Conservation (phyloP, 2,113 vertebrate species). For the Lipophrys pholis region DNA sequence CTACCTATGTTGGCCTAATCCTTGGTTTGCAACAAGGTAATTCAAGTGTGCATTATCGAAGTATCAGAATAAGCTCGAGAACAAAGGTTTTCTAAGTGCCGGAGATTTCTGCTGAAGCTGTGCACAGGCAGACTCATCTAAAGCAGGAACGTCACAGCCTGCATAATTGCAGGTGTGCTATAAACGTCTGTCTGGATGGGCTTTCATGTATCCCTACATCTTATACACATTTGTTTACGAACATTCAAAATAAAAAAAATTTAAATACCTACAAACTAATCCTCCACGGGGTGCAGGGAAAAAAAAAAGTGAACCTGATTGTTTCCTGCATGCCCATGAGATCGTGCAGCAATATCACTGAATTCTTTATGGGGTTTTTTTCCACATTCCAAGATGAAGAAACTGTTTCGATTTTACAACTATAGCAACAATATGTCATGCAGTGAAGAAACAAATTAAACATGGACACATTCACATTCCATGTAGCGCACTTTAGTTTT, state of each 20-base stretch:
- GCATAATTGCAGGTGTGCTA: neutral
- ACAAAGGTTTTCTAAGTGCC: slow-evolving; percentile 43
- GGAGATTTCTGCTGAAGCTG: slow-evolving; percentile 20
- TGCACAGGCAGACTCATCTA: neutral
- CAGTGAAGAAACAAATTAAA: slow-evolving; percentile 24
- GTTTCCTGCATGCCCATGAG: neutral
- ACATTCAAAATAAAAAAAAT: neutral
- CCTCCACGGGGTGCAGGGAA: neutral
- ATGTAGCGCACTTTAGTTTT: slow-evolving; percentile 14
- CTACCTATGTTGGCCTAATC: slow-evolving; percentile 6
- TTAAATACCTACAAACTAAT: neutral
- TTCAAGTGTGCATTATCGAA: slow-evolving; percentile 21
- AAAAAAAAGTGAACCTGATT: neutral
- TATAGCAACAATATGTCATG: neutral
- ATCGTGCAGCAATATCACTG: neutral
- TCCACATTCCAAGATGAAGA: slow-evolving; percentile 1
- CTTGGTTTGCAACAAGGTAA: slow-evolving; percentile 20
- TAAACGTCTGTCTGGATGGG: slow-evolving; percentile 6
- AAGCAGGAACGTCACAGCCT: neutral
- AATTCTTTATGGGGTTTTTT: neutral
- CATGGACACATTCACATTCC: slow-evolving; percentile 23
- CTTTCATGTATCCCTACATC: neutral
- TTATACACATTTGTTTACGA: neutral
- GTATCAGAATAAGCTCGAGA: slow-evolving; percentile 16
- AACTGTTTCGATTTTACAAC: slow-evolving; percentile 19